These are phyloP conservation scores for Mormyrus iriodes DNA, from an alignment of 2,113 vertebrate species.

Conservation along the genomic window DNA sequence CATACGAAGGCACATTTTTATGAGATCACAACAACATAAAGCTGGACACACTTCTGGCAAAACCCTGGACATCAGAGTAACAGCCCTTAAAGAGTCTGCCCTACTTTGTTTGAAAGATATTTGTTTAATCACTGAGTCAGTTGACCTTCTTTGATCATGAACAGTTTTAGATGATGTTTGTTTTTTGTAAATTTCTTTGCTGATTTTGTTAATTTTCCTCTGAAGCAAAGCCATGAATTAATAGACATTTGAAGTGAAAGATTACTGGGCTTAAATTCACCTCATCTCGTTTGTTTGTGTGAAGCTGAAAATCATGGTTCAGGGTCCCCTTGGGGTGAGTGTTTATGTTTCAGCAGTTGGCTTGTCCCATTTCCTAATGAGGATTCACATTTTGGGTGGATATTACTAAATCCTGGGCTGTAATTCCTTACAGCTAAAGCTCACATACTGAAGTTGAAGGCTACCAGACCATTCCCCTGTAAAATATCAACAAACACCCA, in stretches of 20 bases:
- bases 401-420: background rate
- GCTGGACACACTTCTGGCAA: background rate
- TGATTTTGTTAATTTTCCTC: background rate
- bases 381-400: background rate
- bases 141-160: background rate
- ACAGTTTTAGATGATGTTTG: background rate
- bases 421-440: too few species aligned
- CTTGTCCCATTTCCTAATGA: background rate
- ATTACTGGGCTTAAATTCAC: background rate
- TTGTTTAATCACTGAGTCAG: background rate
- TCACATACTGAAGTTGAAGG: too few species aligned
- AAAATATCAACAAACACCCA: too few species aligned
- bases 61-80: background rate
- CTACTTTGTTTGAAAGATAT: background rate
- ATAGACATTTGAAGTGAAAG: background rate
- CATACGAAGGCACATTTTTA: background rate
- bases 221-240: background rate
- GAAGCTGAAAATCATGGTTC: background rate
- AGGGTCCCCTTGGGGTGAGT: background rate
- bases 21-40: background rate
- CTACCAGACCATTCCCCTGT: too few species aligned
- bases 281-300: background rate
- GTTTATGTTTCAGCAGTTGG: background rate
- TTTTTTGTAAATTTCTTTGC: too few species aligned
- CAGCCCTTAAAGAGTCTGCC: background rate